Evolutionary conservation across 2,888 invertebrate species (phyloP).

Genomic region (Dryobotodes eremita): DNA sequence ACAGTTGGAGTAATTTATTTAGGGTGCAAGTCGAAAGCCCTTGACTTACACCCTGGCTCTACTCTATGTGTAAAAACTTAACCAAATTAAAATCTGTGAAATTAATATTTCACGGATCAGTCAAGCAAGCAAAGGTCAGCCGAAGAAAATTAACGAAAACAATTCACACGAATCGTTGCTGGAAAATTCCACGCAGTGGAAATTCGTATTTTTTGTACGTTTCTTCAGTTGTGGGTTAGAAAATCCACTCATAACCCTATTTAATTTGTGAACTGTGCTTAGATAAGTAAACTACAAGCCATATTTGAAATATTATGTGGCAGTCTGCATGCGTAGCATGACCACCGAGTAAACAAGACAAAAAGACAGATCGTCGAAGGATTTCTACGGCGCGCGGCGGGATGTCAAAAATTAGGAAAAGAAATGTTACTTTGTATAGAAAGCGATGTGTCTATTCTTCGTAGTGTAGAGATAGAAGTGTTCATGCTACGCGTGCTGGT

Average conservation of each 20-base stretch:
- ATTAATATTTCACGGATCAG: conserved; percentile 43
- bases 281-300: neutral
- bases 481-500: too few relatives aligned
- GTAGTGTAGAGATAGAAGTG: too few relatives aligned
- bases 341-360: too few relatives aligned
- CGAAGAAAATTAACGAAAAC: conserved; percentile 10
- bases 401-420: too few relatives aligned
- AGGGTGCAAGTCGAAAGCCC: neutral
- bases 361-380: too few relatives aligned
- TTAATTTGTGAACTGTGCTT: neutral
- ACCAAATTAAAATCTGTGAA: conserved; percentile 36
- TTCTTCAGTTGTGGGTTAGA: too few relatives aligned
- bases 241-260: neutral
- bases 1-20: neutral
- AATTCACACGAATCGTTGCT: conserved; percentile 11
- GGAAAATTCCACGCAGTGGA: neutral
- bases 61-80: conserved; percentile 2
- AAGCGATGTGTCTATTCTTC: too few relatives aligned
- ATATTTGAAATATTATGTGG: neutral
- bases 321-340: too few relatives aligned
- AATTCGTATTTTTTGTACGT: neutral
- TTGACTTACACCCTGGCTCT: neutral
- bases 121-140: conserved; percentile 44
- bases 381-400: too few relatives aligned
- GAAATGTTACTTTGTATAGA: too few relatives aligned